phyloP scores from a whole-genome alignment of 2,113 vertebrate species.

The Lanius collurio region DNA sequence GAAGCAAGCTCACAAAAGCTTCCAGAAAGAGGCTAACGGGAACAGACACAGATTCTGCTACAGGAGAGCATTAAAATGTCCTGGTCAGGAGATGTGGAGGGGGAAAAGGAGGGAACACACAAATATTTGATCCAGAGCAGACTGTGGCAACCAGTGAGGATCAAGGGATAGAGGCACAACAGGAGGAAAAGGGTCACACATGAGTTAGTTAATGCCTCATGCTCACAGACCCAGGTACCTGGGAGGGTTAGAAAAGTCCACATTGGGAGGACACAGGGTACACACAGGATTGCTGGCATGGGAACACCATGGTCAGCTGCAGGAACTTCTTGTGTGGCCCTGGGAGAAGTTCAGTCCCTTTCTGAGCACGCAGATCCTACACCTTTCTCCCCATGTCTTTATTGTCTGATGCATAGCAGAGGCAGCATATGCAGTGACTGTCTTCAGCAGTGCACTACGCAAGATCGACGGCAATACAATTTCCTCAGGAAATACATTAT shows the following conservation, averaged over 20 bases:
- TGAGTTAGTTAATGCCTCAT: neutral
- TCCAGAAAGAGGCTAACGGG: neutral
- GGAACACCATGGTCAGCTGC: neutral
- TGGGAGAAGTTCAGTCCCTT: neutral
- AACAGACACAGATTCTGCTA: neutral
- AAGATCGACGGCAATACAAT: neutral
- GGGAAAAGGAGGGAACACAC: neutral
- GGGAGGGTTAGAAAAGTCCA: neutral
- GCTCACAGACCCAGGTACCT: neutral
- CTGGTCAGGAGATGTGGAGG: neutral
- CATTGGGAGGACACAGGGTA: neutral
- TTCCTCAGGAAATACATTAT: neutral
- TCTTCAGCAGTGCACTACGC: neutral
- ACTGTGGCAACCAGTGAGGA: neutral
- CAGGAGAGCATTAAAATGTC: neutral
- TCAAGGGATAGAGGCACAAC: neutral
- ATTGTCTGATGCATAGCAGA: neutral
- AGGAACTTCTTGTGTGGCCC: neutral
- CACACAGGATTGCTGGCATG: accelerated
- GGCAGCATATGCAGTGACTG: neutral
- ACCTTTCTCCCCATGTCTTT: neutral
- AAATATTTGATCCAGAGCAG: neutral
- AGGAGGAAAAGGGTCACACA: neutral
- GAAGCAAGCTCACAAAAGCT: neutral
- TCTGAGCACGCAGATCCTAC: too few relatives aligned